Evolutionary conservation across 1,140 invertebrate genomes (phyloP).

Genomic region (Drosophila quadrilineata): DNA sequence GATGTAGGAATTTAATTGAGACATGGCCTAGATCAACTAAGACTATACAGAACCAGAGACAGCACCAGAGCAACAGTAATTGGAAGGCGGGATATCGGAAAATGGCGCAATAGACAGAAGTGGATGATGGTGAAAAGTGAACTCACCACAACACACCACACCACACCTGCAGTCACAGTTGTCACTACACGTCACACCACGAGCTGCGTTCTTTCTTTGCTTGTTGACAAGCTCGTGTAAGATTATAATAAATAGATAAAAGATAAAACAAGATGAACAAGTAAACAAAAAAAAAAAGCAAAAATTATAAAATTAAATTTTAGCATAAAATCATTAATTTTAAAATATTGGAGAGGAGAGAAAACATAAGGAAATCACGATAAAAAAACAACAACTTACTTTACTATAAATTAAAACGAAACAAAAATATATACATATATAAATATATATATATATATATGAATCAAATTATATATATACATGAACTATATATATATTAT

Average conservation of each 20-base stretch:
- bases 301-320: constrained; percentile 62
- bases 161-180: too few relatives aligned
- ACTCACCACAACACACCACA: too few relatives aligned
- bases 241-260: constrained; percentile 40
- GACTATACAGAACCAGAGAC: constrained; percentile 10
- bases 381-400: constrained; percentile 75
- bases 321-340: constrained; percentile 71
- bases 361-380: constrained; percentile 64
- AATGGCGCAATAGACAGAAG: constrained; percentile 6
- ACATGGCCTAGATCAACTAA: constrained; percentile 10
- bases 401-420: constrained; percentile 70
- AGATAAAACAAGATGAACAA: constrained; percentile 67
- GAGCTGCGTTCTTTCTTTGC: too few relatives aligned
- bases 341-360: too few relatives aligned
- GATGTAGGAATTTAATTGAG: constrained; percentile 31
- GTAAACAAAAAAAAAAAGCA: constrained; percentile 42
- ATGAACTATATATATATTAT: constrained; percentile 44
- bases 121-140: too few relatives aligned
- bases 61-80: constrained; percentile 17
- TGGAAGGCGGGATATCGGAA: too few relatives aligned
- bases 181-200: too few relatives aligned
- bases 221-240: too few relatives aligned
- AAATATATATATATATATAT: constrained; percentile 51
- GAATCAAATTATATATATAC: constrained; percentile 46
- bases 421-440: constrained; percentile 51